Conservation (phyloP, 2,888 invertebrate species). For the Chydorus sphaericus region DNA sequence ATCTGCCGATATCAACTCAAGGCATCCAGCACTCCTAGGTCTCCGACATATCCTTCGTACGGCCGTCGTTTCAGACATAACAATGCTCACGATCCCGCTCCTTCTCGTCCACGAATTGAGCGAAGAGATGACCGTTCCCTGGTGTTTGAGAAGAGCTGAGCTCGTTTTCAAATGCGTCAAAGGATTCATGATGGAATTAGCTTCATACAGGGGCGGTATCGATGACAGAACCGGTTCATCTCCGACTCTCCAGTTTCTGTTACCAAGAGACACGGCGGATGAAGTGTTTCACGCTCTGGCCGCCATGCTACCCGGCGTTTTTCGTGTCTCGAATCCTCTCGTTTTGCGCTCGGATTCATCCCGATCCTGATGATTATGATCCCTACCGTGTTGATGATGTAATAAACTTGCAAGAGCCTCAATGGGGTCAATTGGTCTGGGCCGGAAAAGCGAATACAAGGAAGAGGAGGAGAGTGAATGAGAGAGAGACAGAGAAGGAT, state of each 20-base stretch:
- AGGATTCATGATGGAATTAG: constrained; percentile 98
- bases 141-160: constrained; percentile 93
- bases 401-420: too few species aligned
- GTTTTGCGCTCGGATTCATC: constrained; percentile 34
- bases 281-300: constrained; percentile 67
- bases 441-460: too few species aligned
- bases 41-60: constrained; percentile 86
- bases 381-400: too few species aligned
- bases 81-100: constrained; percentile 81
- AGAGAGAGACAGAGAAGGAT: too few species aligned
- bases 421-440: too few species aligned
- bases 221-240: background rate
- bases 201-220: constrained; percentile 62
- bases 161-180: constrained; percentile 97
- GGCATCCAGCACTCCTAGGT: constrained; percentile 89
- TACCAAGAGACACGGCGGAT: constrained; percentile 64
- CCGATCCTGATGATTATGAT: background rate
- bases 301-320: constrained; percentile 80
- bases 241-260: constrained; percentile 66
- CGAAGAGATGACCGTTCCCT: constrained; percentile 90
- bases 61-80: constrained; percentile 87
- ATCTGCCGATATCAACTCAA: constrained; percentile 67
- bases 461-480: too few species aligned
- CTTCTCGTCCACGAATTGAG: constrained; percentile 83
- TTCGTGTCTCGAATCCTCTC: constrained; percentile 86